Conservation (phyloP, 2,797 vertebrate species). For the Rallus crepitans region DNA sequence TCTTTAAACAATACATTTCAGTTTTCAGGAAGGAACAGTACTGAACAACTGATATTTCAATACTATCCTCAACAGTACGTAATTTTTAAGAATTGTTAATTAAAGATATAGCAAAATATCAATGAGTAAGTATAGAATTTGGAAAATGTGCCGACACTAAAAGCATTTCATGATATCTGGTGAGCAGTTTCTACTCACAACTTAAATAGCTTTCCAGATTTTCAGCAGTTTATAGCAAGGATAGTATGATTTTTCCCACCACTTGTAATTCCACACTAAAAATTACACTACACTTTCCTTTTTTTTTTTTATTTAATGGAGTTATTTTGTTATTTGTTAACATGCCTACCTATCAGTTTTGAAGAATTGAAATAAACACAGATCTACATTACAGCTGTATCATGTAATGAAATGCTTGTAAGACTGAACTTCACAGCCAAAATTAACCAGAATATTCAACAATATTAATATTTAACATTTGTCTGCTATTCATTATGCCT, state of each 20-base stretch:
- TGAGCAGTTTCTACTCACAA: neutral
- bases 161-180: neutral
- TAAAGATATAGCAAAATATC: neutral
- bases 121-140: neutral
- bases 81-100: neutral
- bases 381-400: neutral
- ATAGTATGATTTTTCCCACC: neutral
- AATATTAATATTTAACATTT: slow-evolving; percentile 39
- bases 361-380: neutral
- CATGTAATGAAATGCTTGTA: neutral
- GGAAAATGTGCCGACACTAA: neutral
- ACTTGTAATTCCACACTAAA: neutral
- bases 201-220: neutral
- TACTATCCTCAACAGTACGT: neutral
- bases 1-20: neutral
- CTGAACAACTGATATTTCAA: neutral
- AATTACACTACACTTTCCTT: neutral
- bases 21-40: neutral
- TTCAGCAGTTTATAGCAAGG: neutral
- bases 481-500: neutral
- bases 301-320: neutral
- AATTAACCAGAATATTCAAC: neutral
- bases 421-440: neutral
- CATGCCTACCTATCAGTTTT: neutral
- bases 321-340: neutral